A percentile compares a stretch with the other conserved stretches of the same genome.
Evolutionary conservation across 1,140 invertebrate genomes (phyloP).

Genomic region (Drosophila ambigua): DNA sequence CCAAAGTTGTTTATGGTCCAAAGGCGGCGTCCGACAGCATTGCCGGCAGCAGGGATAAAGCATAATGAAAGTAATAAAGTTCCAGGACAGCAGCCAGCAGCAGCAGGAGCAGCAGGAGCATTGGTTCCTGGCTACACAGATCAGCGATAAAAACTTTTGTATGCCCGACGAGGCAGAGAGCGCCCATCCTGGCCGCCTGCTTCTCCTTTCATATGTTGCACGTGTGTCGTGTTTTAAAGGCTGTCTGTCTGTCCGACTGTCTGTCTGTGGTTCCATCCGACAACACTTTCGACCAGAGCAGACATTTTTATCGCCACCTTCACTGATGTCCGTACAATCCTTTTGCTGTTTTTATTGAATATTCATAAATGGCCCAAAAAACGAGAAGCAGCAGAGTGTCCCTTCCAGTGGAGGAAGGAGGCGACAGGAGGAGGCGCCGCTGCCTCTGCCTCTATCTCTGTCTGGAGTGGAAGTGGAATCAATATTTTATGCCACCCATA

Average conservation of each 20-base stretch:
- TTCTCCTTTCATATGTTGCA: conserved; percentile 49
- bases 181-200: conserved; percentile 3
- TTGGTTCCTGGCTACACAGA: conserved; percentile 26
- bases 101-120: conserved; percentile 2
- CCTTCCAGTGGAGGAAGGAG: conserved; percentile 11
- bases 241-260: conserved; percentile 9
- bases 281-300: conserved; percentile 46
- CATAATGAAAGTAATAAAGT: conserved; percentile 82
- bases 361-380: conserved; percentile 79
- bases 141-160: conserved; percentile 71
- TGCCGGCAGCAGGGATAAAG: conserved; percentile 51
- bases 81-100: conserved; percentile 32
- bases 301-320: conserved; percentile 71
- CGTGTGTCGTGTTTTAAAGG: conserved; percentile 28
- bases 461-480: conserved; percentile 60
- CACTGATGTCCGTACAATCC: conserved; percentile 27
- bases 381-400: not conserved
- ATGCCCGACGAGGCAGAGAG: conserved; percentile 29
- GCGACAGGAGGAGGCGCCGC: conserved; percentile 10
- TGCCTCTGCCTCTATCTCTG: conserved; percentile 32
- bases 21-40: conserved; percentile 1
- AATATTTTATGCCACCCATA: conserved; percentile 66
- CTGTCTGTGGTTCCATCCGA: conserved; percentile 50
- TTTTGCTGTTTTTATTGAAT: conserved; percentile 80
- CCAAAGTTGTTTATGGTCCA: conserved; percentile 74